Evolutionary conservation across 2,797 vertebrate genomes (phyloP), one percentile per base, ranked within the genome.

Genomic region (Myiothlypis coronata): DNA sequence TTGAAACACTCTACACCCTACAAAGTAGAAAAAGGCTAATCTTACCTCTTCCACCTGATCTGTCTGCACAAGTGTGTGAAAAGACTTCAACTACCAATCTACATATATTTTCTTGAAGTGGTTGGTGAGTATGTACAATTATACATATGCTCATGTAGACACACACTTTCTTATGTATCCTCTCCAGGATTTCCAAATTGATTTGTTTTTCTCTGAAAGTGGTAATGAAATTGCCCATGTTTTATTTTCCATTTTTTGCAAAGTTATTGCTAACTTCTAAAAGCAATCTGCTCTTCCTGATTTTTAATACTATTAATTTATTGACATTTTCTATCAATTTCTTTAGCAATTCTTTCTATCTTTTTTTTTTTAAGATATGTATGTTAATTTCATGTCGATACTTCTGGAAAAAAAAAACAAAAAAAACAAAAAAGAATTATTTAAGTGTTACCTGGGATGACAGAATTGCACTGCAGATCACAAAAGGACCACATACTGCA

Each of bases 41-140:
- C 24, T 89, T 24, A 32, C 6, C 6, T 52, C 17, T 67, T 82
- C 55, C 28, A 49, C 46, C 26, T 53, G 5, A 39, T 57, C 50
- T 80, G 6, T 22, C 18, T 64, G 37, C 6, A 49, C 9, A 26
- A 32, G 14, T 14, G 11, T 41, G 13, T 74, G 6, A 63, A 92
- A 56, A n/a, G 0, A 41, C 18, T 79, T 16, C 21, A 37, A 4
- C 32, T 64, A 43, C 27, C 41, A 71, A 74, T 0, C 0, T 46
- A 37, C 5, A 1, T 15, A 24, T 56, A 30, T 57, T 83, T 79
- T 75, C 22, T 46, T 72, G 10, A 47, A 2, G 8, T 14, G 27
- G 3, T 14, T 61, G 32, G 12, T 47, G 44, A 50, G 15, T 23
- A 57, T 47, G 55, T 43, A 39, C 6, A 59, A 47, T 70, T 50